Percentiles rank a stretch among this genome's conserved stretches.
Evolutionary conservation across 2,113 vertebrate genomes (phyloP).

Genomic region (Charadrius vociferus): DNA sequence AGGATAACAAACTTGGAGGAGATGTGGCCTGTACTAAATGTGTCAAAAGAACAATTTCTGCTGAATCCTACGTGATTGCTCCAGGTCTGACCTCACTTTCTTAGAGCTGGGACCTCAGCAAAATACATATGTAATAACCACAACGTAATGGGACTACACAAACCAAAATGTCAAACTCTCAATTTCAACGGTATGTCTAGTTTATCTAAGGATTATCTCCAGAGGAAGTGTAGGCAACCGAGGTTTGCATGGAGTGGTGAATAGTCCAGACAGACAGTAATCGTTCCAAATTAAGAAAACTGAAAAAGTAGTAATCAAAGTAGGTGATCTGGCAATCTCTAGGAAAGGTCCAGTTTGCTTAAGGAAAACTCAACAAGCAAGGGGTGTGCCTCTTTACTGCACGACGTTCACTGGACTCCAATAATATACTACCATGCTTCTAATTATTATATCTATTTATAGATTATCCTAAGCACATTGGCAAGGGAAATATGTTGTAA

Average conservation of each 20-base stretch:
- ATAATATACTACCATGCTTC: background rate
- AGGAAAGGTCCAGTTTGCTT: background rate
- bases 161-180: background rate
- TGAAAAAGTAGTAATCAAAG: background rate
- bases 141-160: background rate
- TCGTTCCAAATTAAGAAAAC: background rate
- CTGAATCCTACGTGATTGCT: background rate
- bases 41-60: background rate
- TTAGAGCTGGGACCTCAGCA: background rate
- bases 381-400: background rate
- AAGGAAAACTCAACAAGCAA: background rate
- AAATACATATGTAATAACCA: background rate
- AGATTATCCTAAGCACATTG: background rate
- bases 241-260: background rate
- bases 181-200: background rate
- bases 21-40: background rate
- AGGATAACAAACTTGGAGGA: background rate
- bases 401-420: background rate
- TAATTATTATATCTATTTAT: conserved; percentile 41
- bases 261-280: background rate
- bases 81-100: background rate
- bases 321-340: background rate
- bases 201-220: background rate
- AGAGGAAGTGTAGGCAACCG: background rate
- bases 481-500: background rate